These are phyloP conservation scores for Bombus pyrosoma DNA, from an alignment of 1,140 invertebrate genomes.

Conservation along the genomic window DNA sequence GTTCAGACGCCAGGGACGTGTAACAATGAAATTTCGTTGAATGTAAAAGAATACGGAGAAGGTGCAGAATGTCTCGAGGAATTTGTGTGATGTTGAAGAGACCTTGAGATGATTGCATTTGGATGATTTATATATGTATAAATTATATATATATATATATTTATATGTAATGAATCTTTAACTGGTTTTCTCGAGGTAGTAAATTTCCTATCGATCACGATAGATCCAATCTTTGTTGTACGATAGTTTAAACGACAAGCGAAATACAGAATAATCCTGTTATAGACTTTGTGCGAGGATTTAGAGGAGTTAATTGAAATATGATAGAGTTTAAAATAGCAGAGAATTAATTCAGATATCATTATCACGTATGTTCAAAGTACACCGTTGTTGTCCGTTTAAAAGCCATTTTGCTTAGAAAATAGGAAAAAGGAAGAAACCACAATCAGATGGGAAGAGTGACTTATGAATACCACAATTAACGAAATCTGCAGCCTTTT, in stretches of 20 bases:
- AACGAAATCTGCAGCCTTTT: slow-evolving; percentile 6
- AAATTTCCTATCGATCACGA: neutral
- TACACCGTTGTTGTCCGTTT: neutral
- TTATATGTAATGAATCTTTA: too few species aligned
- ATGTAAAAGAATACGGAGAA: too few species aligned
- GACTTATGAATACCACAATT: neutral
- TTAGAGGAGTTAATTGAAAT: neutral
- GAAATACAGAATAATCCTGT: neutral
- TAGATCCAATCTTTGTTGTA: neutral
- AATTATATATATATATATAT: too few species aligned
- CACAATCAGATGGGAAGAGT: neutral
- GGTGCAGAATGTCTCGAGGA: too few species aligned
- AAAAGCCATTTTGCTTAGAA: neutral
- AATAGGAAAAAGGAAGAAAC: neutral
- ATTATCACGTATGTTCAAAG: neutral
- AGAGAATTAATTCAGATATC: neutral
- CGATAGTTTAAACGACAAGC: too few species aligned
- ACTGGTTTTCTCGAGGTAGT: too few species aligned
- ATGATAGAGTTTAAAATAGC: neutral
- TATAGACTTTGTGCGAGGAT: too few species aligned
- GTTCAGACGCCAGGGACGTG: too few species aligned
- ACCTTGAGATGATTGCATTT: too few species aligned
- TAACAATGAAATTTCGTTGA: neutral
- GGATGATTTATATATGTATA: too few species aligned
- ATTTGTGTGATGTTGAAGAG: too few species aligned